A percentile compares a stretch with the other conserved stretches of the same genome.
These are phyloP conservation scores for Notamacropus eugenii DNA, from an alignment of 2,797 vertebrate genomes.

Conservation along the genomic window DNA sequence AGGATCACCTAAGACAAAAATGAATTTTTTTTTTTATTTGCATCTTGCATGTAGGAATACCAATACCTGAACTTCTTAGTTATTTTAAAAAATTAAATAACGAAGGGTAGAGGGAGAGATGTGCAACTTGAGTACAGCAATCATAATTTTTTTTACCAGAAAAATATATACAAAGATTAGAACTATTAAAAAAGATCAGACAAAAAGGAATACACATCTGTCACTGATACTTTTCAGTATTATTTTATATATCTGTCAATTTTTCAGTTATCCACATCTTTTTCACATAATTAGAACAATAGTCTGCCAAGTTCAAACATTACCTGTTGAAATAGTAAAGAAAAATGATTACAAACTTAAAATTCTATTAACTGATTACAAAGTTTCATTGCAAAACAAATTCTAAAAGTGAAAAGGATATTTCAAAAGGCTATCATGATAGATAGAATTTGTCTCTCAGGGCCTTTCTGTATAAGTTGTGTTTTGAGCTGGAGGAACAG, in stretches of 20 bases:
- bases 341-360: slow-evolving; percentile 7
- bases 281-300: slow-evolving; percentile 88
- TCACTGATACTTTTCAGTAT: slow-evolving; percentile 23
- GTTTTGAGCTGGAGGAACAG: not conserved
- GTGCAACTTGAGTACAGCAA: not conserved
- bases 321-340: slow-evolving; percentile 87
- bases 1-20: not conserved
- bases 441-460: not conserved
- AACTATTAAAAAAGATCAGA: slow-evolving; percentile 28
- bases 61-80: not conserved
- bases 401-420: not conserved
- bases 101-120: not conserved
- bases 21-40: not conserved
- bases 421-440: not conserved
- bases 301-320: slow-evolving; percentile 96
- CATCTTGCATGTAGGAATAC: not conserved
- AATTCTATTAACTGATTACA: not conserved
- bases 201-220: slow-evolving; percentile 7
- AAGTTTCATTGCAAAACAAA: slow-evolving; percentile 11
- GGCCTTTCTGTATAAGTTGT: not conserved
- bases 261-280: slow-evolving; percentile 32
- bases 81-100: not conserved
- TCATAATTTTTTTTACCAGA: slow-evolving; percentile 66
- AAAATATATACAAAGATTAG: slow-evolving; percentile 48
- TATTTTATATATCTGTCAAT: slow-evolving; percentile 19